Conservation (phyloP, 1,140 invertebrate species). For the Oreohelix idahoensis region DNA sequence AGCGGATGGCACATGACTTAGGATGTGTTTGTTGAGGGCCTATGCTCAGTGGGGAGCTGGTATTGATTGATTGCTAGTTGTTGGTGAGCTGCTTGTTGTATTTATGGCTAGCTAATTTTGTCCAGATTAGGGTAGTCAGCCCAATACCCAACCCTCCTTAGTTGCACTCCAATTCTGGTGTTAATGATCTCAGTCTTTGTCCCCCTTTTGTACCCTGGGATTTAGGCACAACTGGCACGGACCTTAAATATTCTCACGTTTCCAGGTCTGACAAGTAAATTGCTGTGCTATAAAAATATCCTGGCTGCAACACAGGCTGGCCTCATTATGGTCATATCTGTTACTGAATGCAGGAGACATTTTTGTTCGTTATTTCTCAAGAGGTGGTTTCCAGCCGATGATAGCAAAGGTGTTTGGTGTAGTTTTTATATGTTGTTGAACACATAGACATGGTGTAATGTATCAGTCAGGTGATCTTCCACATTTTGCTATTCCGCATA, state of each 20-base stretch:
- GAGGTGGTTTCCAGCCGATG: background rate
- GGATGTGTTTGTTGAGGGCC: too few species aligned
- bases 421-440: background rate
- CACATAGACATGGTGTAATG: background rate
- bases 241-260: background rate
- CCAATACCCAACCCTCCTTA: too few species aligned
- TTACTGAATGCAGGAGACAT: slow-evolving; percentile 19
- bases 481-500: background rate
- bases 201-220: too few species aligned
- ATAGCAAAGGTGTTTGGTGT: background rate
- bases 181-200: too few species aligned
- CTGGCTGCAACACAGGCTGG: slow-evolving; percentile 18
- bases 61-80: too few species aligned
- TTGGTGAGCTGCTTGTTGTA: too few species aligned
- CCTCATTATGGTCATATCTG: background rate
- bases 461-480: background rate
- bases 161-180: too few species aligned
- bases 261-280: background rate
- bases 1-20: too few species aligned
- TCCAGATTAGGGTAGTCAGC: too few species aligned
- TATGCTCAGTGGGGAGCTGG: too few species aligned
- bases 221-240: background rate
- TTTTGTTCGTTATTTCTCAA: background rate
- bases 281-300: slow-evolving; percentile 21
- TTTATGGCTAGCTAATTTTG: too few species aligned